A percentile compares a stretch with the other conserved stretches of the same genome.
Conservation (phyloP, 2,113 vertebrate species). For the Microcebus ravelobensis region DNA sequence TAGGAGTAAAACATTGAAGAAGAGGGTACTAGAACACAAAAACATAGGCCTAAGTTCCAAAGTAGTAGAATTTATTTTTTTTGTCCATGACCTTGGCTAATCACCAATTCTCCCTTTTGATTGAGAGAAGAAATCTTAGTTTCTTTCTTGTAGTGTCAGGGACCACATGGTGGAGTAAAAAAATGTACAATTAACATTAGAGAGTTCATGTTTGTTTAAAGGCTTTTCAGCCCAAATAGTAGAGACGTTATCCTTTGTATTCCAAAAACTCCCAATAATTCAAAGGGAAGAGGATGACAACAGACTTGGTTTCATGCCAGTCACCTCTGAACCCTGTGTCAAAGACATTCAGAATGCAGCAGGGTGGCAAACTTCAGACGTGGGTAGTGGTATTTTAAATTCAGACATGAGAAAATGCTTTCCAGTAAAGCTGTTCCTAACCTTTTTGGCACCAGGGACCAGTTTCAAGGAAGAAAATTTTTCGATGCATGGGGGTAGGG, state of each 20-base stretch:
- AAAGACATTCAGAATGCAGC: neutral
- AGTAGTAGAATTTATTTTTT: neutral
- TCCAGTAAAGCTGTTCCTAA: no score
- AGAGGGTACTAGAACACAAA: neutral
- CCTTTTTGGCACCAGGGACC: no score
- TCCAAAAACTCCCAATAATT: neutral
- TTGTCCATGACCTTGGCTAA: neutral
- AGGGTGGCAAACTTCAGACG: neutral
- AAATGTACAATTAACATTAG: neutral
- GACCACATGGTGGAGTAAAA: neutral
- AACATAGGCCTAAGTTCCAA: neutral
- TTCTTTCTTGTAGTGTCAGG: neutral
- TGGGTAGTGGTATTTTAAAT: neutral
- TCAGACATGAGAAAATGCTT: neutral
- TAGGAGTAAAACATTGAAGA: neutral
- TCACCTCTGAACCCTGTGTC: neutral
- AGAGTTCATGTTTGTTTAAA: neutral
- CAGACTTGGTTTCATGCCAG: neutral
- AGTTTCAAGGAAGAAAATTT: no score
- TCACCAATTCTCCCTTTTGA: neutral
- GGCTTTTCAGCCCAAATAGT: slow-evolving; percentile 1
- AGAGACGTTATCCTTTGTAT: neutral
- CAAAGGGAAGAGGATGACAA: neutral
- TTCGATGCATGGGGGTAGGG: no score
- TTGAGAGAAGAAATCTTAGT: slow-evolving; percentile 37